Percentiles rank a stretch among this genome's conserved stretches.
phyloP scores from a whole-genome alignment of 1,140 invertebrate species.

The Maconellicoccus hirsutus region DNA sequence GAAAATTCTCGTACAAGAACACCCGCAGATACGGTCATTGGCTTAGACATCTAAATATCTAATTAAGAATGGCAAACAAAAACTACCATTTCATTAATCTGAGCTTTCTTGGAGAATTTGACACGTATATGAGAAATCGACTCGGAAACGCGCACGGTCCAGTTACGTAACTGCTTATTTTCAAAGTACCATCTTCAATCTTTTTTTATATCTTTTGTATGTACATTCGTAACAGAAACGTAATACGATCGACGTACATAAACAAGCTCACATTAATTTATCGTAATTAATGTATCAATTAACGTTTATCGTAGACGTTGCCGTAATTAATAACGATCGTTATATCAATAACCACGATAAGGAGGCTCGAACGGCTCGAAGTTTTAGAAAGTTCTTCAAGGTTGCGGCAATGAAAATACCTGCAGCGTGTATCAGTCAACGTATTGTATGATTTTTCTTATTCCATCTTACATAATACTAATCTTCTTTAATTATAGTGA shows the following conservation, averaged over 20 bases:
- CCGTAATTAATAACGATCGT: constrained; percentile 14
- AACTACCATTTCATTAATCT: neutral
- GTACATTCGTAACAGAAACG: too few species aligned
- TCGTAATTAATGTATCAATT: constrained; percentile 17
- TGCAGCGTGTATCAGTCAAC: constrained; percentile 2
- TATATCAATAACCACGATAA: constrained; percentile 6
- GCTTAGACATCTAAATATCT: neutral
- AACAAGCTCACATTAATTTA: constrained; percentile 7
- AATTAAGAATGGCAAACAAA: constrained; percentile 5
- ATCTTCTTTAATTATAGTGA: neutral
- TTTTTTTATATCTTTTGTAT: too few species aligned
- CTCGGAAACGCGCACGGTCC: too few species aligned
- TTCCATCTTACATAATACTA: neutral
- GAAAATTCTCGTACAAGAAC: neutral
- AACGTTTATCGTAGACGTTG: constrained; percentile 9
- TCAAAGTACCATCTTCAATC: too few species aligned
- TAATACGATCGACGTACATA: neutral
- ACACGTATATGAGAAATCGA: neutral
- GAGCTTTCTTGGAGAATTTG: neutral
- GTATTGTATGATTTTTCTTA: constrained; percentile 9
- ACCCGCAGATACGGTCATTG: neutral
- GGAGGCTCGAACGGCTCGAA: neutral
- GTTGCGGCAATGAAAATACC: constrained; percentile 15
- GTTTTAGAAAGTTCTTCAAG: constrained; percentile 15
- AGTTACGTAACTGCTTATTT: too few species aligned